Base-by-base conservation (phyloP, 2,113 vertebrate genomes). In the Motacilla tschutschensis region DNA sequence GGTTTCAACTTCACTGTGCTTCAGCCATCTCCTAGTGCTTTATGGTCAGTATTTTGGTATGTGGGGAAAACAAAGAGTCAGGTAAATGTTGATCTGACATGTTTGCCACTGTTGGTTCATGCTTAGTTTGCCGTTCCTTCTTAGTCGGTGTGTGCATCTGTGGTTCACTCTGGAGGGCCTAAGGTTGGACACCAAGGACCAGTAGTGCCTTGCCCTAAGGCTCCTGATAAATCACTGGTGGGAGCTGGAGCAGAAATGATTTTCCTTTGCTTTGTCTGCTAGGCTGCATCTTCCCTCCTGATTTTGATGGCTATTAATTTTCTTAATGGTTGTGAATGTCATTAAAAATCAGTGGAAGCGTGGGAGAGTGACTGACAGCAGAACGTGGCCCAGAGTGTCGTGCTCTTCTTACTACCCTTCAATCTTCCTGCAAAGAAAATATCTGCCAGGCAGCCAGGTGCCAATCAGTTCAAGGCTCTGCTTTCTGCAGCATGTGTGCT, bases 321-420 rank as follows among this genome's bases (percentile, higher is more conserved):
- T 72, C 54, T 78, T 89, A 89, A 72, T 71, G 57, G 35, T 67
- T 91, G 78, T 87, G 86, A 84, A 79, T 79, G 74, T 88, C 47
- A 43, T 86, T 75, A 86, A 81, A 85, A 93, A 55, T 69, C 22
- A 28, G 60, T 36, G 87, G 53, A 54, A 76, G 64, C 55, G 53
- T 74, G 78, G 86, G 70, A 85, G 83, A 86, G 48, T 91, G 88
- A 87, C 43, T 90, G 88, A 85, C 75, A 77, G 71, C 59, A 88
- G 70, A 83, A 83, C 2, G 29, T 59, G 69, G 60, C 69, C 65
- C 60, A 26, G 58, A 20, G 66, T 81, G 79, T 67, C 3, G 2
- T 72, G 83, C 60, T 88, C 59, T 14, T 78, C 65, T 78, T 75
- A 10, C 57, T 65, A 46, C 64, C 33, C 51, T 88, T 90, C 85